phyloP scores from a whole-genome alignment of 2,888 invertebrate genomes.

The Drosophila testacea region DNA sequence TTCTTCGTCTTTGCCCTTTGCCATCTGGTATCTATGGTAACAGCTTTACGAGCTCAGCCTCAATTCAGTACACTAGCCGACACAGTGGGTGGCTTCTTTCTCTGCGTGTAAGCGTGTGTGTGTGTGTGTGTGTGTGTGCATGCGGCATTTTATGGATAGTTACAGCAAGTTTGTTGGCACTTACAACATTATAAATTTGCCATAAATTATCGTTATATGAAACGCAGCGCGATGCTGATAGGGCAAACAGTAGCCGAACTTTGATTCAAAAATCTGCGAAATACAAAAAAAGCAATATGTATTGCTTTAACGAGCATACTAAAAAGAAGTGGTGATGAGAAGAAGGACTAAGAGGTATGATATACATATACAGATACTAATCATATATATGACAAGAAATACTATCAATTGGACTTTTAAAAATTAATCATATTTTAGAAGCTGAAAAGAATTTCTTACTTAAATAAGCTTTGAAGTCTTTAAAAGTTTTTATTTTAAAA shows the following conservation, averaged over 20 bases:
- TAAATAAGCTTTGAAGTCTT: too few species aligned
- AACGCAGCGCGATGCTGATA: conserved; percentile 54
- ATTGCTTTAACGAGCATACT: conserved; percentile 41
- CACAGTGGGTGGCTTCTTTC: conserved; percentile 51
- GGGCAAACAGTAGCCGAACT: conserved; percentile 49
- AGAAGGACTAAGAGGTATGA: neutral
- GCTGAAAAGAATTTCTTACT: too few species aligned
- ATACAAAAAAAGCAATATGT: conserved; percentile 15
- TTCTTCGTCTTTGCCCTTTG: neutral
- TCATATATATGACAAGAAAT: too few species aligned
- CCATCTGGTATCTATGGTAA: conserved; percentile 63
- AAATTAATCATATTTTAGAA: too few species aligned
- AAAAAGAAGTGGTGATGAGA: neutral
- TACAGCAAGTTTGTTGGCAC: conserved; percentile 79
- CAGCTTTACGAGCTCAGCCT: conserved; percentile 73
- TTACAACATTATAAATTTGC: conserved; percentile 80
- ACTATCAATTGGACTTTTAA: too few species aligned
- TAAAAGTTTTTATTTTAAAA: too few species aligned
- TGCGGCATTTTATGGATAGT: conserved; percentile 74
- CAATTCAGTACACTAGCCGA: conserved; percentile 42
- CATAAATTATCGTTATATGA: conserved; percentile 78
- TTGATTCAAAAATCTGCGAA: conserved; percentile 58
- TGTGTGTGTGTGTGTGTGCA: conserved; percentile 30
- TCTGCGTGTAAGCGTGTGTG: neutral
- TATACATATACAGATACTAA: too few species aligned